phyloP scores from a whole-genome alignment of 2,888 invertebrate genomes.

The Drosophila gaucha region DNA sequence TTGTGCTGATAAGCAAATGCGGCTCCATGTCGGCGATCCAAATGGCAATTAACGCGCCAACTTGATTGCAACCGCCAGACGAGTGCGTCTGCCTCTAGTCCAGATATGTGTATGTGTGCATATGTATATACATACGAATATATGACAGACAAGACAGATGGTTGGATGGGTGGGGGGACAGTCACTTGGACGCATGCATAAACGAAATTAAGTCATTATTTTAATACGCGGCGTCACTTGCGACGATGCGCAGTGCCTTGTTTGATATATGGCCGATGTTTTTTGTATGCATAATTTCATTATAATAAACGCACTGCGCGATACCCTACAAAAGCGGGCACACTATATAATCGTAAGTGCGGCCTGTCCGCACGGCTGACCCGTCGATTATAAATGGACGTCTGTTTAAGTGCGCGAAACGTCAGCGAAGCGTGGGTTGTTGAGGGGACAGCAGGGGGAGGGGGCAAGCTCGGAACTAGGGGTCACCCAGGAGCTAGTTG shows the following conservation, averaged over 20 bases:
- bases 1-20: slow-evolving; percentile 45
- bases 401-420: slow-evolving; percentile 73
- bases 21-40: slow-evolving; percentile 55
- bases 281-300: slow-evolving; percentile 78
- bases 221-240: slow-evolving; percentile 73
- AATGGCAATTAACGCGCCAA: slow-evolving; percentile 77
- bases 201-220: slow-evolving; percentile 83
- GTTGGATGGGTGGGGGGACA: neutral
- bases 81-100: slow-evolving; percentile 34
- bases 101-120: neutral
- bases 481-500: slow-evolving; percentile 19
- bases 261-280: slow-evolving; percentile 79
- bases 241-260: slow-evolving; percentile 51
- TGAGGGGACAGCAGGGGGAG: slow-evolving; percentile 1
- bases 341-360: slow-evolving; percentile 47
- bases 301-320: slow-evolving; percentile 70
- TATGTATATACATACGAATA: no score
- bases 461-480: neutral
- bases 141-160: slow-evolving; percentile 41
- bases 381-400: slow-evolving; percentile 77
- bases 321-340: slow-evolving; percentile 9
- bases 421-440: slow-evolving; percentile 65
- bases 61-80: slow-evolving; percentile 63
- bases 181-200: slow-evolving; percentile 55
- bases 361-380: slow-evolving; percentile 75